phyloP scores from a whole-genome alignment of 1,140 invertebrate species.

The Drosophila lowei region DNA sequence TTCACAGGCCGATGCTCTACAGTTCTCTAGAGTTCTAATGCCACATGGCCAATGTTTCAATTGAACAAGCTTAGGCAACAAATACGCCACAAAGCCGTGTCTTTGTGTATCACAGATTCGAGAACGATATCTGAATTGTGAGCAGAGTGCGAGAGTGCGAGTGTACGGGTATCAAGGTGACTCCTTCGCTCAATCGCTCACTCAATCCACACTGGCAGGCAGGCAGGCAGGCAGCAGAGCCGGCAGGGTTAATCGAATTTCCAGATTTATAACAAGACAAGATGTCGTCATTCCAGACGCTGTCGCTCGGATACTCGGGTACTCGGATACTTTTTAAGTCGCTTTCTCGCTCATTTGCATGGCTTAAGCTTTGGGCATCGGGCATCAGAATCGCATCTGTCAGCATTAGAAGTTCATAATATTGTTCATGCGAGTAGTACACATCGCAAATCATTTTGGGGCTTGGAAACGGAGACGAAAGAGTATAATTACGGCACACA shows the following conservation, averaged over 20 bases:
- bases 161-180: conserved; percentile 32
- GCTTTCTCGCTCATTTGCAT: conserved; percentile 4
- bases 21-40: too few relatives aligned
- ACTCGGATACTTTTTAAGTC: conserved; percentile 11
- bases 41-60: too few relatives aligned
- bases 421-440: background rate
- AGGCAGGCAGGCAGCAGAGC: background rate
- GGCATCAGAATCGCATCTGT: conserved; percentile 56
- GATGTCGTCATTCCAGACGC: conserved; percentile 36
- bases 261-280: conserved; percentile 49
- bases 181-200: conserved; percentile 6
- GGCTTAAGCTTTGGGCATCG: background rate
- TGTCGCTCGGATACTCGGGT: background rate
- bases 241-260: conserved; percentile 45
- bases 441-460: conserved; percentile 48
- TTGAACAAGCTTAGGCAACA: too few relatives aligned
- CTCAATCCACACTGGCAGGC: background rate
- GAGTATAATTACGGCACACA: conserved; percentile 34
- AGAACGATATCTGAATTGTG: background rate
- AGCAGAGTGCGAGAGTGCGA: conserved; percentile 1
- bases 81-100: too few relatives aligned
- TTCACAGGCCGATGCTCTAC: too few relatives aligned
- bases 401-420: conserved; percentile 53
- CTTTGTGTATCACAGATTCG: conserved; percentile 3
- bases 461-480: conserved; percentile 29